Evolutionary conservation across 2,888 invertebrate genomes (phyloP).

Genomic region (Linnaemya tessellans): DNA sequence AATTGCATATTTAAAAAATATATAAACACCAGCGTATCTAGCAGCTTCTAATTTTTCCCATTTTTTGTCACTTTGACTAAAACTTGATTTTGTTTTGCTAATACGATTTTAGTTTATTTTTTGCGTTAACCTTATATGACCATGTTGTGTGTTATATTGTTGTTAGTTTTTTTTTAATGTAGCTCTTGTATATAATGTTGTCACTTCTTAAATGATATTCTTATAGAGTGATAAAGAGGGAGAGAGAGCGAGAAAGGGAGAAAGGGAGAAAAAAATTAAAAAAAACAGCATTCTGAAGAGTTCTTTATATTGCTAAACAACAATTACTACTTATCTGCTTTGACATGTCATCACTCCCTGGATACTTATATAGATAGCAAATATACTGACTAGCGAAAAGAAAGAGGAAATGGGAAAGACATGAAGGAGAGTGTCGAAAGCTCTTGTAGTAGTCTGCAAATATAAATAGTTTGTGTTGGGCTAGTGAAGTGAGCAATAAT

Average conservation of each 20-base stretch:
- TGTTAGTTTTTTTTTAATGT: neutral
- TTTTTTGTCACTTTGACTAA: conserved; percentile 52
- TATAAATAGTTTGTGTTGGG: conserved; percentile 48
- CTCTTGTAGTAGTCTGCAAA: conserved; percentile 11
- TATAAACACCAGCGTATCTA: neutral
- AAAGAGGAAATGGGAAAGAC: neutral
- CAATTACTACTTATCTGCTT: conserved; percentile 66
- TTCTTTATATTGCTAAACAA: conserved; percentile 54
- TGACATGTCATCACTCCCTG: conserved; percentile 62
- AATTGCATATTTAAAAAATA: conserved; percentile 49
- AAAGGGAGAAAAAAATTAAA: neutral
- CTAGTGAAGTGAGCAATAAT: conserved; percentile 48
- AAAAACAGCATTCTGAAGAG: conserved; percentile 9
- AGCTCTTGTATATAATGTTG: conserved; percentile 44
- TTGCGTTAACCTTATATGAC: conserved; percentile 43
- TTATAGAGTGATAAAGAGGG: neutral
- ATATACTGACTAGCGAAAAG: neutral
- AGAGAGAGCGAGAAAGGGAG: neutral
- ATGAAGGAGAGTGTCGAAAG: conserved; percentile 20
- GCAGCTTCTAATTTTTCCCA: neutral
- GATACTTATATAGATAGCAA: conserved; percentile 31
- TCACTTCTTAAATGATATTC: conserved; percentile 62
- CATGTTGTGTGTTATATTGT: conserved; percentile 47
- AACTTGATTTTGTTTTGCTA: conserved; percentile 27
- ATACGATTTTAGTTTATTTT: neutral